Evolutionary conservation across 1,140 invertebrate species (phyloP), one percentile per base, ranked within the genome.

Genomic region (Lepidurus arcticus): DNA sequence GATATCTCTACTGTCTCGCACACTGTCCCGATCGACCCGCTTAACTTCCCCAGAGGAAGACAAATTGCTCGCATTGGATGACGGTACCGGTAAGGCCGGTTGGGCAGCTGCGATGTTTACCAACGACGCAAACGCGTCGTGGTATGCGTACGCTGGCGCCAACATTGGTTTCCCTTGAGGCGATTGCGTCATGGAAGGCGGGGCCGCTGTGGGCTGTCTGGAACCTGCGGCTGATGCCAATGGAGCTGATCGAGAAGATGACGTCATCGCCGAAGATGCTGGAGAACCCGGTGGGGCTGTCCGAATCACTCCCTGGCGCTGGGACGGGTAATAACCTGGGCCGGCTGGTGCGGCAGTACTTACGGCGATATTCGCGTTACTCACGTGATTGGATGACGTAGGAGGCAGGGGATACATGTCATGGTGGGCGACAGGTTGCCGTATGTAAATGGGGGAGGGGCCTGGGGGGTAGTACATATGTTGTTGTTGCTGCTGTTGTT

Each of bases 41-140:
- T 76, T 43, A 4, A 44, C 43, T 76, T 47, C 45, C 44, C 42
- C 65, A 5, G 76, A 26, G 24, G 65, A 9, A 7, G 76, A 24
- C 21, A 44, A 16, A 24, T 21, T 16, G 13, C n/a, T 65, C 13
- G 44, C 44, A 47, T 47, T 65, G 8, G 44, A 45, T 81, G 88
- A 87, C 0, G 94, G 94, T 73, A 95, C 93, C 1, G 93, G 93
- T 81, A 95, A 83, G 83, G 91, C 93, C 0, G 92, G 92, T 82
- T 94, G 93, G 81, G 93, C 90, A 0, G 92, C 92, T 13, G 94
- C 94, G 7, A 94, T 92, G 82, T 96, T 93, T 1, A 95, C 94
- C 42, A 96, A 86, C 73, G 92, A 93, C 16, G 91, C 90, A 82
- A 96, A 90, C 0, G 94, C 93, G 84, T 95, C 94, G 82, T 95